Evolutionary conservation across 2,797 vertebrate genomes (phyloP).

Genomic region (Gambelia wislizenii): DNA sequence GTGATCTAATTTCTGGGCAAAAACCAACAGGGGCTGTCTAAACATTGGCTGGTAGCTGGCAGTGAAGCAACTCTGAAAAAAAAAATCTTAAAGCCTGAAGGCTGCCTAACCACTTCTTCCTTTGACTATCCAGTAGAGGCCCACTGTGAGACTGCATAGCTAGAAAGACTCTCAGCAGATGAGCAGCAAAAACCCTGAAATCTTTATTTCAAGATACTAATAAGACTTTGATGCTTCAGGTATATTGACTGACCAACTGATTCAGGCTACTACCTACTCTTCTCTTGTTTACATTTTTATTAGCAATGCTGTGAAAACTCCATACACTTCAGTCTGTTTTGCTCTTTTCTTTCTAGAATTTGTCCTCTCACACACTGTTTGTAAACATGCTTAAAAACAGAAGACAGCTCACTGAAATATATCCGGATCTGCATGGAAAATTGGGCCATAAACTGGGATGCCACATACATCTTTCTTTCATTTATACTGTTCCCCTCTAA

Average conservation of each 20-base stretch:
- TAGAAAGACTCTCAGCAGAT: background rate
- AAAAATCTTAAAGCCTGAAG: background rate
- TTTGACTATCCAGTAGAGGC: background rate
- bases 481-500: background rate
- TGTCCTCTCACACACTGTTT: background rate
- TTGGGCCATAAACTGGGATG: background rate
- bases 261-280: background rate
- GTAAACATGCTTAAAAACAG: background rate
- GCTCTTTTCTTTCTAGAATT: background rate
- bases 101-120: background rate
- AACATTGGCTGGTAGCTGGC: background rate
- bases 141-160: background rate
- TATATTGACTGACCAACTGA: no score
- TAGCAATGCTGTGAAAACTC: background rate
- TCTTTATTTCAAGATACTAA: background rate
- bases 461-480: background rate
- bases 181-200: background rate
- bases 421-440: background rate
- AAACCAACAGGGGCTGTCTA: background rate
- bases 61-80: background rate
- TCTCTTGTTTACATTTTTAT: background rate
- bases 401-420: background rate
- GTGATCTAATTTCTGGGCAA: background rate
- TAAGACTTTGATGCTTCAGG: background rate
- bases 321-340: no score